Evolutionary conservation across 2,113 vertebrate genomes (phyloP).

Genomic region (Polyodon spathula): DNA sequence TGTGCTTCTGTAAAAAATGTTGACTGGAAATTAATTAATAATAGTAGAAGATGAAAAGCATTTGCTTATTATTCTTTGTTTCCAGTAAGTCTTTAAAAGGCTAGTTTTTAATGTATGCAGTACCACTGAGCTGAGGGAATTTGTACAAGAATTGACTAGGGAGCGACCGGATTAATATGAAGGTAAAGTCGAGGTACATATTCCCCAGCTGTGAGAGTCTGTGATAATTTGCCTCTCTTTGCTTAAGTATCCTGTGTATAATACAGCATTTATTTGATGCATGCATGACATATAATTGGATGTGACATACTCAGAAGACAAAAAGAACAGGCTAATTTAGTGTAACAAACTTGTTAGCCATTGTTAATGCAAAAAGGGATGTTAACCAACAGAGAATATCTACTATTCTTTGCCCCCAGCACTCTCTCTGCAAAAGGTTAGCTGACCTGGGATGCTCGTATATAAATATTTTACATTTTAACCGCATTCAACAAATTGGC

Average conservation of each 20-base stretch:
- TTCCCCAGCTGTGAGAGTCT: slow-evolving; percentile 58
- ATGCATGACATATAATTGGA: slow-evolving; percentile 78
- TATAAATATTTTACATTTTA: slow-evolving; percentile 48
- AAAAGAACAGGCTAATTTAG: slow-evolving; percentile 88
- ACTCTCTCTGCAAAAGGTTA: slow-evolving; percentile 35
- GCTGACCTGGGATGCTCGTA: slow-evolving; percentile 45
- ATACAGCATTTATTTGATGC: slow-evolving; percentile 68
- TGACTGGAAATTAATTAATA: slow-evolving; percentile 39
- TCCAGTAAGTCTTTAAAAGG: slow-evolving; percentile 45
- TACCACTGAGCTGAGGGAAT: slow-evolving; percentile 58
- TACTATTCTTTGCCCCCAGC: background rate
- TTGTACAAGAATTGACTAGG: slow-evolving; percentile 62
- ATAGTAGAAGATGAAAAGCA: slow-evolving; percentile 72
- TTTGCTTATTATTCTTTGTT: slow-evolving; percentile 52
- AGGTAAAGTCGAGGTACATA: slow-evolving; percentile 74
- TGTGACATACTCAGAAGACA: slow-evolving; percentile 85
- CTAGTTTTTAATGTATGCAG: slow-evolving; percentile 75
- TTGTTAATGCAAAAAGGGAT: slow-evolving; percentile 66
- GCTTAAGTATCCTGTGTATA: slow-evolving; percentile 72
- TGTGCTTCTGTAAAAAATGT: too few species aligned
- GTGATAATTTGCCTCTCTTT: slow-evolving; percentile 68
- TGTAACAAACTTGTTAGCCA: slow-evolving; percentile 91
- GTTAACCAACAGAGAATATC: slow-evolving; percentile 55
- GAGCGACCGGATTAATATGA: slow-evolving; percentile 77
- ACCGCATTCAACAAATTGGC: slow-evolving; percentile 45